Evolutionary conservation across 2,113 vertebrate species (phyloP).

Genomic region (Nannospalax galili): DNA sequence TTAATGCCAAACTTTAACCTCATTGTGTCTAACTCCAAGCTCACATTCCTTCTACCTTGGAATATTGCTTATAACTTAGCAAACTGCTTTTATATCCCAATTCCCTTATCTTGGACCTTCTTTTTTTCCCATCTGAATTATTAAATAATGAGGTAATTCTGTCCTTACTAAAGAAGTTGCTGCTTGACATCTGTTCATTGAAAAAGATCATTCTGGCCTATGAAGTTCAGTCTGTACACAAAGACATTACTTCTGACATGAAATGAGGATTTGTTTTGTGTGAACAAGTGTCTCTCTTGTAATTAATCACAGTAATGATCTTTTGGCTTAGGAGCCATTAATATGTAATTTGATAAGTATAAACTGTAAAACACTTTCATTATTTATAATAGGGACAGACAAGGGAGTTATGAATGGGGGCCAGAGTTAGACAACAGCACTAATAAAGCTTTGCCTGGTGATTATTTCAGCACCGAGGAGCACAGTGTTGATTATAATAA

Average conservation of each 20-base stretch:
- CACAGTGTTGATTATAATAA: neutral
- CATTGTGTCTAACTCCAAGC: neutral
- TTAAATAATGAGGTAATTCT: constrained; percentile 45
- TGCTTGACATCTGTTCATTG: constrained; percentile 57
- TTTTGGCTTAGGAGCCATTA: constrained; percentile 81
- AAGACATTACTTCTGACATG: constrained; percentile 50
- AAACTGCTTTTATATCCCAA: constrained; percentile 6
- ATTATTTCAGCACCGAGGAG: constrained; percentile 22
- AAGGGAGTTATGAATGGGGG: constrained; percentile 59
- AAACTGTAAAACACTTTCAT: constrained; percentile 80
- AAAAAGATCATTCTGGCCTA: constrained; percentile 56
- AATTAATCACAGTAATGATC: constrained; percentile 76
- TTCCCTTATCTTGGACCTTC: constrained; percentile 23
- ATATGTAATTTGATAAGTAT: constrained; percentile 79
- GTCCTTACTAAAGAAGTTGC: constrained; percentile 2
- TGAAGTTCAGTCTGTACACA: constrained; percentile 50
- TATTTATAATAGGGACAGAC: constrained; percentile 74
- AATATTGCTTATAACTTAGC: neutral
- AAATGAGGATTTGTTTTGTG: constrained; percentile 59
- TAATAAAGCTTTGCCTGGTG: constrained; percentile 41
- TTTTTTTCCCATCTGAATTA: constrained; percentile 25
- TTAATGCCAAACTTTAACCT: neutral
- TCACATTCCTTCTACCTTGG: neutral
- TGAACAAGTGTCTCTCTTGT: constrained; percentile 68
- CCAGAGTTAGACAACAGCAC: constrained; percentile 59